A percentile compares a stretch with the other conserved stretches of the same genome.
Conservation (phyloP, 1,140 invertebrate species). For the Lordiphosa clarofinis region DNA sequence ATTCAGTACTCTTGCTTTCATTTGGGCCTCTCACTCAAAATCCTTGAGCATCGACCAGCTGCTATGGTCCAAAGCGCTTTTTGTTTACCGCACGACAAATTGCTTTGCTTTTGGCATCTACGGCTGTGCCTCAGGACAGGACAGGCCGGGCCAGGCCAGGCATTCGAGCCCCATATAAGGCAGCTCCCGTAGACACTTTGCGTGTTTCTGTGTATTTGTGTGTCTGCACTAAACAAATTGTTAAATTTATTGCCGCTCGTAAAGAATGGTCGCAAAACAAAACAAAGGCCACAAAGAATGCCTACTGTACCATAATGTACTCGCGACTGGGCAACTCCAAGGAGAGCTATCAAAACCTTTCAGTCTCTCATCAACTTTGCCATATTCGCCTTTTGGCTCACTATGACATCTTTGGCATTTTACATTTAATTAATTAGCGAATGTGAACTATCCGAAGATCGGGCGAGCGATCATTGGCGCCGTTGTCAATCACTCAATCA, state of each 20-base stretch:
- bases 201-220: slow-evolving; percentile 22
- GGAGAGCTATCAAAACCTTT: slow-evolving; percentile 22
- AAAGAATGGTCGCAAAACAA: slow-evolving; percentile 68
- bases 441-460: slow-evolving; percentile 42
- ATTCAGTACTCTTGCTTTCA: no score
- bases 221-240: slow-evolving; percentile 73
- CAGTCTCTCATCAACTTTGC: slow-evolving; percentile 8
- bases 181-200: slow-evolving; percentile 55
- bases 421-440: slow-evolving; percentile 69
- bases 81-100: slow-evolving; percentile 73
- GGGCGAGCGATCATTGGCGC: slow-evolving; percentile 61
- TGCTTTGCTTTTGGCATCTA: slow-evolving; percentile 72
- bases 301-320: slow-evolving; percentile 31
- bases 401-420: slow-evolving; percentile 58
- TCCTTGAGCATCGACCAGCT: no score
- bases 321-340: slow-evolving; percentile 15
- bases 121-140: slow-evolving; percentile 36
- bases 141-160: slow-evolving; percentile 1
- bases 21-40: no score
- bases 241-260: slow-evolving; percentile 74
- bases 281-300: slow-evolving; percentile 29
- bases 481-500: slow-evolving; percentile 77
- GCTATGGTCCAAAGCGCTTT: slow-evolving; percentile 1
- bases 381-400: slow-evolving; percentile 38
- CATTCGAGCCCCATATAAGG: slow-evolving; percentile 52